Conservation (phyloP, 2,888 invertebrate genomes). For the Antheraea assamensis region DNA sequence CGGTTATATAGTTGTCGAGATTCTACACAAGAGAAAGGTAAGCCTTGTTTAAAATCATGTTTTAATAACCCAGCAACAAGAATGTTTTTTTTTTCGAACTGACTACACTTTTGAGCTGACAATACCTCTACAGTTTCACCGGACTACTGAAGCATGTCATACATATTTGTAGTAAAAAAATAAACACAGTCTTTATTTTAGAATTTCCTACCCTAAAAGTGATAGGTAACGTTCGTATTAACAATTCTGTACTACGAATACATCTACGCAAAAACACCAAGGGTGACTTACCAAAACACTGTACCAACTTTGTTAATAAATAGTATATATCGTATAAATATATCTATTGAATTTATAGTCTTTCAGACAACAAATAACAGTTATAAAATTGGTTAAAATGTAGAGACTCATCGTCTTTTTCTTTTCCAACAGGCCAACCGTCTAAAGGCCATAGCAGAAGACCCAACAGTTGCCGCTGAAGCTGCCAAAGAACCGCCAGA, state of each 20-base stretch:
- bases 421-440: constrained; percentile 79
- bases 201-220: neutral
- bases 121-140: too few species aligned
- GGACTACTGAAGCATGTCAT: too few species aligned
- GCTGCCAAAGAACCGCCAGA: constrained; percentile 87
- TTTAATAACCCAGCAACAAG: neutral
- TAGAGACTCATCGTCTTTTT: neutral
- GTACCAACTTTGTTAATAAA: neutral
- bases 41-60: constrained; percentile 27
- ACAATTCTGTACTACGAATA: neutral
- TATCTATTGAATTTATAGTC: neutral
- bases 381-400: too few species aligned
- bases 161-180: neutral
- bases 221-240: neutral
- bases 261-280: neutral
- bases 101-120: too few species aligned
- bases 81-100: too few species aligned
- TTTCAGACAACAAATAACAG: too few species aligned
- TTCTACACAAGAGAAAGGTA: constrained; percentile 91
- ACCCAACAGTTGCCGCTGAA: constrained; percentile 83
- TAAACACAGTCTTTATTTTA: too few species aligned
- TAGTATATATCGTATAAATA: neutral
- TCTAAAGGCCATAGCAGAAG: constrained; percentile 87
- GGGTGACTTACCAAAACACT: neutral
- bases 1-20: constrained; percentile 91